phyloP scores from a whole-genome alignment of 2,113 vertebrate species.

The Megaceryle maxima region DNA sequence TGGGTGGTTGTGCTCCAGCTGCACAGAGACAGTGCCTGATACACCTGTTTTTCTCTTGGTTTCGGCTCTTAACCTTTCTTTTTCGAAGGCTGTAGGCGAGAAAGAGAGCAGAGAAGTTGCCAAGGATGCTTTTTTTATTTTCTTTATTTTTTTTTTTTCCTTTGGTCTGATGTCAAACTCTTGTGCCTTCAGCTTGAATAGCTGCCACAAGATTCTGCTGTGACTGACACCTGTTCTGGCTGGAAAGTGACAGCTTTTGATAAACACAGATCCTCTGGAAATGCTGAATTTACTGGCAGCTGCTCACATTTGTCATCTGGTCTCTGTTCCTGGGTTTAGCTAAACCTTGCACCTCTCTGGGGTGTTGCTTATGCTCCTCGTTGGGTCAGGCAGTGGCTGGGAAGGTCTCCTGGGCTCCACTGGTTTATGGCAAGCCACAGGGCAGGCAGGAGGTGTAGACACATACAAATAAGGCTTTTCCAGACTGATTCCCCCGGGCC shows the following conservation, averaged over 20 bases:
- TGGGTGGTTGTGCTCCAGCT: fast-evolving
- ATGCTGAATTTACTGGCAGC: not conserved
- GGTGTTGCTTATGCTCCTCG: not conserved
- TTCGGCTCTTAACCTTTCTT: not conserved
- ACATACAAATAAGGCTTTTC: not conserved
- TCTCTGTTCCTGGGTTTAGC: not conserved
- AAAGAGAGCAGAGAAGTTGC: not conserved
- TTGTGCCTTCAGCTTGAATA: not conserved
- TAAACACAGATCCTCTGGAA: constrained; percentile 7
- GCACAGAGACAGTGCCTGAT: not conserved
- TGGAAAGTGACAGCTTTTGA: constrained; percentile 4
- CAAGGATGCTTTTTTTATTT: not conserved
- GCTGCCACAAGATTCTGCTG: not conserved
- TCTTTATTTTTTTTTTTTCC: too few relatives aligned
- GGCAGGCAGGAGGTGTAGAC: not conserved
- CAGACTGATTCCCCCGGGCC: not conserved
- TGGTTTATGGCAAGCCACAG: not conserved
- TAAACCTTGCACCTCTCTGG: fast-evolving
- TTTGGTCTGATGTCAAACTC: not conserved
- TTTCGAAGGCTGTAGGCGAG: not conserved
- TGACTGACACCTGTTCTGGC: constrained; percentile 55
- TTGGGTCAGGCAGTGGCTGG: not conserved
- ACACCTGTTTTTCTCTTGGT: not conserved
- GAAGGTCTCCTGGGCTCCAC: not conserved
- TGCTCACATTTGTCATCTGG: not conserved